Conservation (phyloP, 2,797 vertebrate genomes). For the Pipistrellus pygmaeus region DNA sequence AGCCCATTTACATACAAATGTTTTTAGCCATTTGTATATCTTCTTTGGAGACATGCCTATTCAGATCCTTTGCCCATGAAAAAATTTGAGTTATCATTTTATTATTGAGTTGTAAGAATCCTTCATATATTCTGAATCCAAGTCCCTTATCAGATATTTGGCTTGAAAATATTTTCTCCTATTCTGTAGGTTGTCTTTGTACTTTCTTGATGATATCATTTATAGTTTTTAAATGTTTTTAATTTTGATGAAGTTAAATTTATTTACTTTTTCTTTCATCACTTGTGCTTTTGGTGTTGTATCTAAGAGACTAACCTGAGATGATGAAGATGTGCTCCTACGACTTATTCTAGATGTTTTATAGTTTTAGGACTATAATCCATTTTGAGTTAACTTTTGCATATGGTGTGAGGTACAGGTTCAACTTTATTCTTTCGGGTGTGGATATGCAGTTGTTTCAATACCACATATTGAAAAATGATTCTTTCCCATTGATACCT, state of each 20-base stretch:
- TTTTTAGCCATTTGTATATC: not conserved
- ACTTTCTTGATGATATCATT: not conserved
- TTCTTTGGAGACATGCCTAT: slow-evolving; percentile 39
- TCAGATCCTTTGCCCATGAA: not conserved
- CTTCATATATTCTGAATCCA: not conserved
- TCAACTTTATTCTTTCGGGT: not conserved
- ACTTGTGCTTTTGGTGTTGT: not conserved
- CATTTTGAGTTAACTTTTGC: slow-evolving; percentile 14
- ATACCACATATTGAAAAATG: not conserved
- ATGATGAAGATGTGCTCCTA: not conserved
- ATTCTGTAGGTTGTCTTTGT: not conserved
- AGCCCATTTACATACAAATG: slow-evolving; percentile 1
- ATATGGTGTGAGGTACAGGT: not conserved
- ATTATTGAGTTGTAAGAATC: slow-evolving; percentile 11
- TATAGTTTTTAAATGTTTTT: not conserved
- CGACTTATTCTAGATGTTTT: not conserved
- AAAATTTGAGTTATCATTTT: slow-evolving; percentile 3
- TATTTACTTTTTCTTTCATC: not conserved
- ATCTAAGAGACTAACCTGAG: not conserved
- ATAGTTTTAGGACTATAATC: not conserved
- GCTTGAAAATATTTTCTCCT: not conserved
- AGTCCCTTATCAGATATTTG: not conserved
- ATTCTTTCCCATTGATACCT: not conserved
- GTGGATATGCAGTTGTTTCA: not conserved
- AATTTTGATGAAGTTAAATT: not conserved